A percentile compares a stretch with the other conserved stretches of the same genome.
These are phyloP conservation scores for Sipha maydis DNA, from an alignment of 2,888 invertebrate genomes.

Conservation along the genomic window DNA sequence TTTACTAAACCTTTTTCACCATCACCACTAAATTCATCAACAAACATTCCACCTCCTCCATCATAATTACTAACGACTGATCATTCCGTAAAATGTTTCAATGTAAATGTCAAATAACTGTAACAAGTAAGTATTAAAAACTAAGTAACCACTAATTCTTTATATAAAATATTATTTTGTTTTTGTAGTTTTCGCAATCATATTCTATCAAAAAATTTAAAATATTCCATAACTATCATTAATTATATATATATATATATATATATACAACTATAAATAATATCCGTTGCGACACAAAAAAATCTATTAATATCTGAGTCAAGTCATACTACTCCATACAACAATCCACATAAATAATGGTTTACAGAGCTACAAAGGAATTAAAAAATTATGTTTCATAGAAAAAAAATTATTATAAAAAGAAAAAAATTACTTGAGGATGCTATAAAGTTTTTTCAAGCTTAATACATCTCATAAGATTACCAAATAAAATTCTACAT, in stretches of 20 bases:
- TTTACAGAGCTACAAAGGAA: constrained; percentile 76
- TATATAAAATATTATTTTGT: neutral
- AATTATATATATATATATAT: too few relatives aligned
- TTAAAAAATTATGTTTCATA: constrained; percentile 71
- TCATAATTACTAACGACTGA: too few relatives aligned
- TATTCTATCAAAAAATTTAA: constrained; percentile 48
- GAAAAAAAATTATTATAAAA: constrained; percentile 85
- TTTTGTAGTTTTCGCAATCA: constrained; percentile 24
- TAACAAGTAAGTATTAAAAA: too few relatives aligned
- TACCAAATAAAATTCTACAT: constrained; percentile 89
- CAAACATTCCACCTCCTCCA: too few relatives aligned
- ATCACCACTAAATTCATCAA: too few relatives aligned
- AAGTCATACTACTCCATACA: constrained; percentile 62
- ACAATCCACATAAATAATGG: constrained; percentile 83
- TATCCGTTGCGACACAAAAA: constrained; percentile 36
- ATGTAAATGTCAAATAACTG: too few relatives aligned
- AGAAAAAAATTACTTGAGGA: constrained; percentile 77
- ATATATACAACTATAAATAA: constrained; percentile 50
- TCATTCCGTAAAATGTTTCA: too few relatives aligned
- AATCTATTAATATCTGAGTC: constrained; percentile 30
- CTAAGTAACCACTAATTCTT: too few relatives aligned
- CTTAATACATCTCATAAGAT: constrained; percentile 89
- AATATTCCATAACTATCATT: constrained; percentile 21
- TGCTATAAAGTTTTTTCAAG: constrained; percentile 90
- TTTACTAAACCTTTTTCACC: too few relatives aligned